Evolutionary conservation across 1,140 invertebrate genomes (phyloP), one percentile per base, ranked within the genome.

Genomic region (Chrysoperla carnea): DNA sequence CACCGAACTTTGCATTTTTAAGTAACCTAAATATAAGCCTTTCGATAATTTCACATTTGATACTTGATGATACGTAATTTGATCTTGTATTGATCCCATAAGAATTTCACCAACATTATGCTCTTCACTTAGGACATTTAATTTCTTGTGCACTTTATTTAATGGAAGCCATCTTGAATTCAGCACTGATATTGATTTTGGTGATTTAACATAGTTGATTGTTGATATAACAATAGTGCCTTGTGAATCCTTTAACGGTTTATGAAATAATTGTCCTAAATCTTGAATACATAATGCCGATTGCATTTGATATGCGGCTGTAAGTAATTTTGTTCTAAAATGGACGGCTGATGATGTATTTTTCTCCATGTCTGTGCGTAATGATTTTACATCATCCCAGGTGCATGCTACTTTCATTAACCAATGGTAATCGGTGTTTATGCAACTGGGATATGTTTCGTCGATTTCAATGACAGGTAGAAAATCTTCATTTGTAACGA

Each of bases 401-500:
- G 84, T 87, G 58, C 87, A 93, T 0, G 90, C 83, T 11, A 95
- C 85, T 72, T 97, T 96, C 80, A 97, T 88, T 2, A 98, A 67
- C 93, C 93, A 98, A 62, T 97, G 85, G 59, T 93, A 89, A 63
- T 98, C 92, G 45, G 79, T 80, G 56, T 93, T 79, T 27, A 95
- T 78, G 47, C 84, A 83, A 47, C 80, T 84, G 15, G 89, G 85
- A 59, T 89, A 95, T 12, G 84, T 88, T 63, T 98, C 93, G 60
- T 97, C 92, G 11, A 97, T 81, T 67, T 96, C 90, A 49, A 97
- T 84, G 28, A 94, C 88, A 4, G 94, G 94, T 35, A 96, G 66
- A 60, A 90, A 90, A 50, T 98, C 93, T 66, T 97, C 93, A 55
- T 87, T 90, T 4, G 92, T 97, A 8, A 95, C 85, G 41, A 97